Percentiles rank a stretch among this genome's conserved stretches.
These are phyloP conservation scores for Archips crataeganus DNA, from an alignment of 2,888 invertebrate genomes.

Conservation along the genomic window DNA sequence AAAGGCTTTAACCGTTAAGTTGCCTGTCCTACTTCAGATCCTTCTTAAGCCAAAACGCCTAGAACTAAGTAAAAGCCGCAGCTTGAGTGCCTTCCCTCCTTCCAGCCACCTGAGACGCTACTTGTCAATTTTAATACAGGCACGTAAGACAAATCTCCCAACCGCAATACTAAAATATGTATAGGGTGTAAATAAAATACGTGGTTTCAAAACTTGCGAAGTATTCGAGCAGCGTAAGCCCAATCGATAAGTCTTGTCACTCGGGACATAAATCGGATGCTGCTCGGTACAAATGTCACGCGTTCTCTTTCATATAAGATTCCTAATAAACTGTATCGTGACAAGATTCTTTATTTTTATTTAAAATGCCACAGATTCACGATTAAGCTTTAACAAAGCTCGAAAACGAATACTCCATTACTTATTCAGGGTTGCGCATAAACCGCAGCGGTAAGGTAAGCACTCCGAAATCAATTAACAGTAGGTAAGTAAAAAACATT, in stretches of 20 bases:
- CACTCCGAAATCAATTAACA: too few relatives aligned
- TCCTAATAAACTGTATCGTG: not conserved
- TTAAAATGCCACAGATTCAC: too few relatives aligned
- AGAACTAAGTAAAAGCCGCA: not conserved
- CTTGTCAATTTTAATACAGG: conserved; percentile 10
- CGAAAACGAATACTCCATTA: too few relatives aligned
- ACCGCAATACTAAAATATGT: conserved; percentile 13
- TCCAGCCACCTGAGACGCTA: conserved; percentile 3
- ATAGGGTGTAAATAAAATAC: conserved; percentile 28
- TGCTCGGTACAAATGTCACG: conserved; percentile 6
- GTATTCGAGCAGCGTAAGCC: conserved; percentile 17
- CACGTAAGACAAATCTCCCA: conserved; percentile 8
- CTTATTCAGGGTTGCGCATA: too few relatives aligned
- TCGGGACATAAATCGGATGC: conserved; percentile 15
- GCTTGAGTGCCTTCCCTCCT: not conserved
- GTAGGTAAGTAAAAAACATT: not conserved
- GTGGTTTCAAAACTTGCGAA: conserved; percentile 6
- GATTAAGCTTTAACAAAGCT: too few relatives aligned
- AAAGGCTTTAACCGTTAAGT: not conserved
- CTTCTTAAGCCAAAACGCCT: not conserved
- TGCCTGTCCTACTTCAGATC: not conserved
- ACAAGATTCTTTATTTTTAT: not conserved
- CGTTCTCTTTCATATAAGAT: not conserved
- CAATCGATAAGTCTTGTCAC: conserved; percentile 26
- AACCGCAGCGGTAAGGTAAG: too few relatives aligned